Evolutionary conservation across 2,113 vertebrate genomes (phyloP).

Genomic region (Mus spicilegus): DNA sequence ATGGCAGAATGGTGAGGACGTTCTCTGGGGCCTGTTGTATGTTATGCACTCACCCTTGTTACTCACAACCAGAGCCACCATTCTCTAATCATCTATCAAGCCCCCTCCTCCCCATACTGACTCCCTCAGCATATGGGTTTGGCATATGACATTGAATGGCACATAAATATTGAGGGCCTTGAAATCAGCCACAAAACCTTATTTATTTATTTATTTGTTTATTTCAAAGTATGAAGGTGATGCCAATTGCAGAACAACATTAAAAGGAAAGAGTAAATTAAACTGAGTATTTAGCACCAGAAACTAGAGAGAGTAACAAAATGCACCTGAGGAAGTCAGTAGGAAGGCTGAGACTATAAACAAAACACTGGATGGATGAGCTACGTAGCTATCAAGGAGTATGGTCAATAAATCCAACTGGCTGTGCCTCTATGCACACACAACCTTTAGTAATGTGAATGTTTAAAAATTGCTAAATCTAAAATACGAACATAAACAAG

Average conservation of each 20-base stretch:
- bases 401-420: not conserved
- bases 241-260: not conserved
- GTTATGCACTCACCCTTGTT: not conserved
- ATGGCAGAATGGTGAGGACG: not conserved
- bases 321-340: not conserved
- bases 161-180: not conserved
- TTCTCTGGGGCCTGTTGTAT: not conserved
- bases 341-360: not conserved
- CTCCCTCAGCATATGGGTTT: not conserved
- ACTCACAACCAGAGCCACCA: not conserved
- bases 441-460: not conserved
- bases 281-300: not conserved
- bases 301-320: slow-evolving; percentile 15
- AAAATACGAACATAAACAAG: not conserved
- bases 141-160: not conserved
- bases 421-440: not conserved
- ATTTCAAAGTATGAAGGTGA: not conserved
- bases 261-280: not conserved
- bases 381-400: not conserved
- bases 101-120: not conserved
- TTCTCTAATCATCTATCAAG: not conserved
- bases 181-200: not conserved
- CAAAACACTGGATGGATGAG: not conserved
- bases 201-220: not conserved
- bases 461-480: not conserved